Percentiles rank a stretch among this genome's conserved stretches.
Conservation (phyloP, 2,113 vertebrate genomes). For the Sebastes schlegelii region DNA sequence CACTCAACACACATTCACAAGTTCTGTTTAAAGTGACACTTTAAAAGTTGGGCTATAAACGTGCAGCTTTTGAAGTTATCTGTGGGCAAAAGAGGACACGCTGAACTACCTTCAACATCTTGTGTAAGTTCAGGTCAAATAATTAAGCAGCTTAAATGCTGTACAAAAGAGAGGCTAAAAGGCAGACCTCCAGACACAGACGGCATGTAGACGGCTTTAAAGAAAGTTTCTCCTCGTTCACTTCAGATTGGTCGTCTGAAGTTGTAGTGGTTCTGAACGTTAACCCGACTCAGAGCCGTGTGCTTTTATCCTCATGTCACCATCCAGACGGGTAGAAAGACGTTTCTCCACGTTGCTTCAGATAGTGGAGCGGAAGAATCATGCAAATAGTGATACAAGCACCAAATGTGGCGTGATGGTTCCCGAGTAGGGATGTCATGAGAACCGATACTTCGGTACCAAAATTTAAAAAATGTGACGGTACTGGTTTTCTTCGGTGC, state of each 20-base stretch:
- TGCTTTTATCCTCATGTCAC: conserved; percentile 36
- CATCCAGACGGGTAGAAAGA: conserved; percentile 26
- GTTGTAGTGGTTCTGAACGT: conserved; percentile 20
- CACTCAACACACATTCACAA: background rate
- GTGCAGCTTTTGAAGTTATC: conserved; percentile 66
- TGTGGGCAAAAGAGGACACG: conserved; percentile 68
- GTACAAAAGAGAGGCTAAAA: conserved; percentile 76
- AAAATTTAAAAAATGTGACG: too few relatives aligned
- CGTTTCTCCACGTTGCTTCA: too few relatives aligned
- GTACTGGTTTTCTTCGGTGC: too few relatives aligned
- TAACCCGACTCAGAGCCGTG: conserved; percentile 4
- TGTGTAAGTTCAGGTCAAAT: conserved; percentile 80
- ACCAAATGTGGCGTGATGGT: too few relatives aligned
- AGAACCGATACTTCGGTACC: too few relatives aligned
- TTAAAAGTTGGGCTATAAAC: conserved; percentile 48
- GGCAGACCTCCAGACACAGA: conserved; percentile 73
- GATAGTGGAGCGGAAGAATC: too few relatives aligned
- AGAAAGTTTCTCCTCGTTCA: conserved; percentile 52
- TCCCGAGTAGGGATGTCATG: too few relatives aligned
- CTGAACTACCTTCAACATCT: conserved; percentile 77
- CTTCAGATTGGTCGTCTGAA: conserved; percentile 33
- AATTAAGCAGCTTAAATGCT: conserved; percentile 81
- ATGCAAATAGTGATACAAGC: too few relatives aligned
- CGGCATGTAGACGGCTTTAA: conserved; percentile 66
- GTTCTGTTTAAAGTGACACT: conserved; percentile 31